Evolutionary conservation across 2,888 invertebrate species (phyloP).

Genomic region (Zelleria hepariella): DNA sequence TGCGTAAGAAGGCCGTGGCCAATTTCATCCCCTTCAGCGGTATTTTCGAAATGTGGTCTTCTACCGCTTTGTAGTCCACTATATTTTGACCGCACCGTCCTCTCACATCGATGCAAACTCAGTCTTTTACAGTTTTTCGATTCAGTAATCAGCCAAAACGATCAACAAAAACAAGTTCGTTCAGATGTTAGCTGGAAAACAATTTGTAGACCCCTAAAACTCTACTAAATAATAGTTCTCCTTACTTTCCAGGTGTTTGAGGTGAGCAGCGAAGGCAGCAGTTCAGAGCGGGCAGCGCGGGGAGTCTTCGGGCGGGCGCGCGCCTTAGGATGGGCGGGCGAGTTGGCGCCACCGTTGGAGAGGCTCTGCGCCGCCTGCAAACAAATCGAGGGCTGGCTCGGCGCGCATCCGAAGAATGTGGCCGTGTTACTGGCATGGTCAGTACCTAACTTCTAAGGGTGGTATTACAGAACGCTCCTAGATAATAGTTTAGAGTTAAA

Average conservation of each 20-base stretch:
- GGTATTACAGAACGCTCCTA: too few relatives aligned
- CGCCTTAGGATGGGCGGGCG: slow-evolving; percentile 88
- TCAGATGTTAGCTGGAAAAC: background rate
- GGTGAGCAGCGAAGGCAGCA: slow-evolving; percentile 80
- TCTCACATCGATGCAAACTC: too few relatives aligned
- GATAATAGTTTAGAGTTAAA: too few relatives aligned
- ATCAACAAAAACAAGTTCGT: too few relatives aligned
- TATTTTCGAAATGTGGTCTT: background rate
- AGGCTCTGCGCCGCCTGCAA: slow-evolving; percentile 93
- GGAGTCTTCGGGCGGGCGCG: slow-evolving; percentile 78
- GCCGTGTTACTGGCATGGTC: slow-evolving; percentile 91
- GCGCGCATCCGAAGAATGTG: slow-evolving; percentile 85
- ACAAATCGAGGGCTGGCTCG: slow-evolving; percentile 93
- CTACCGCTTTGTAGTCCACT: too few relatives aligned
- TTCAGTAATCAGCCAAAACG: too few relatives aligned
- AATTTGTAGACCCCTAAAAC: background rate
- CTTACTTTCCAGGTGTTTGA: slow-evolving; percentile 82
- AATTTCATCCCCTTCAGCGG: background rate
- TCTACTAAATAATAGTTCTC: background rate
- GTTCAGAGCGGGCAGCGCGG: slow-evolving; percentile 70
- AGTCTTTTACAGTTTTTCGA: too few relatives aligned
- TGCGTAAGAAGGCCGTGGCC: too few relatives aligned
- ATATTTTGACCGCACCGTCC: too few relatives aligned
- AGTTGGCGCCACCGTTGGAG: slow-evolving; percentile 90
- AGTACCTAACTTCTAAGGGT: slow-evolving; percentile 25